Evolutionary conservation across 1,140 invertebrate genomes (phyloP).

Genomic region (Marisa cornuarietis): DNA sequence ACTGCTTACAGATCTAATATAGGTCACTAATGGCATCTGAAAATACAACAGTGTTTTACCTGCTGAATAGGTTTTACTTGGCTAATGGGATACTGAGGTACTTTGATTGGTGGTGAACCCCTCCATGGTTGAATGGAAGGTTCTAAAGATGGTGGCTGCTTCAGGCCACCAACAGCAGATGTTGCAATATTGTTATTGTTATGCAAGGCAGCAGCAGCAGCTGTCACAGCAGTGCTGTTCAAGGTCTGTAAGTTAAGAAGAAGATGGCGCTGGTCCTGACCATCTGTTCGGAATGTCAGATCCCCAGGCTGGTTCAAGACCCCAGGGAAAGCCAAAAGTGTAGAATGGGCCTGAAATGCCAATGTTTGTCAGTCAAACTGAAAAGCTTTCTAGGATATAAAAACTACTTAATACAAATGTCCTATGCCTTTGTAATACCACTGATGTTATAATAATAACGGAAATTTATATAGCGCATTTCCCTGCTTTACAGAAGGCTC

Average conservation of each 20-base stretch:
- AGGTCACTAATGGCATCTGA: background rate
- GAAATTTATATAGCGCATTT: too few species aligned
- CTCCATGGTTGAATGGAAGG: slow-evolving; percentile 5
- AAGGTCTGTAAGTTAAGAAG: background rate
- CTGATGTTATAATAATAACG: too few species aligned
- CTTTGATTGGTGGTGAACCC: slow-evolving; percentile 39
- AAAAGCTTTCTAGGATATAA: too few species aligned
- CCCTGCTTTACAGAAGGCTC: too few species aligned
- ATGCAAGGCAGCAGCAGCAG: background rate
- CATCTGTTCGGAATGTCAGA: background rate
- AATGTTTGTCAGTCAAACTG: too few species aligned
- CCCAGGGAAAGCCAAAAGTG: slow-evolving; percentile 10
- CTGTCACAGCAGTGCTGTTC: background rate
- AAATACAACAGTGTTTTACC: slow-evolving; percentile 17
- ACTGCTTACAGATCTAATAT: too few species aligned
- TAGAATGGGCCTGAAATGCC: slow-evolving; percentile 7
- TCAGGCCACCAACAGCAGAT: background rate
- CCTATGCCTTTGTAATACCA: too few species aligned
- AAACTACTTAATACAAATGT: too few species aligned
- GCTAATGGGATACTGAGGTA: slow-evolving; percentile 39
- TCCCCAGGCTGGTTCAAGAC: slow-evolving; percentile 4
- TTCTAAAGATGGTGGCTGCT: slow-evolving; percentile 11
- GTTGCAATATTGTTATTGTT: background rate
- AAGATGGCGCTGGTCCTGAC: slow-evolving; percentile 4
- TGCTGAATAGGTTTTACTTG: slow-evolving; percentile 23